These are phyloP conservation scores for Geotrypetes seraphini DNA, from an alignment of 2,797 vertebrate genomes.

Conservation along the genomic window DNA sequence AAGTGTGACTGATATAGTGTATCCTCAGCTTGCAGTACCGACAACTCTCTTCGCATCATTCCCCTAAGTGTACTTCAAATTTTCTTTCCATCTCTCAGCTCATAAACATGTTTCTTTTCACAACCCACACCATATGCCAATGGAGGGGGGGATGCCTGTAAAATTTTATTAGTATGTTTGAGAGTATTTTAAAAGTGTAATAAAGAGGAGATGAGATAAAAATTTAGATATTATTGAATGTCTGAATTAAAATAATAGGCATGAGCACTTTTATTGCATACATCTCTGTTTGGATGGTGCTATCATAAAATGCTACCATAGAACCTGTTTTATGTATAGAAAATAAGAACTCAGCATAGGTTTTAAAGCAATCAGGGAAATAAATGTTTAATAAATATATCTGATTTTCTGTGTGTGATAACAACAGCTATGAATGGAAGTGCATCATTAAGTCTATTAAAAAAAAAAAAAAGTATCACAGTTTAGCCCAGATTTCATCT, in stretches of 20 bases:
- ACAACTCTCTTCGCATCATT: conserved; percentile 16
- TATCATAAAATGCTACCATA: conserved; percentile 11
- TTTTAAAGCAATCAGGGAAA: not conserved
- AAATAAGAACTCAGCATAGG: conserved; percentile 1
- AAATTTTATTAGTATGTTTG: conserved; percentile 49
- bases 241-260: conserved; percentile 40
- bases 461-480: no score
- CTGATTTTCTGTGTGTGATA: no score
- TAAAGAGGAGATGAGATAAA: conserved; percentile 46
- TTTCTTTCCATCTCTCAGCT: conserved; percentile 45
- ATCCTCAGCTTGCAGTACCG: conserved; percentile 8
- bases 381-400: not conserved
- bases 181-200: conserved; percentile 39
- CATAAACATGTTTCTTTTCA: conserved; percentile 45
- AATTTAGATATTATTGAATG: conserved; percentile 40
- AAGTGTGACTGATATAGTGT: conserved; percentile 17
- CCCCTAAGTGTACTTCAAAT: conserved; percentile 39
- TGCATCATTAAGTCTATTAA: no score
- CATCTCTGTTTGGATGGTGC: conserved; percentile 13
- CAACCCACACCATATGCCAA: conserved; percentile 41
- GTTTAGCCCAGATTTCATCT: no score
- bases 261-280: conserved; percentile 15
- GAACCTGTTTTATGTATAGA: conserved; percentile 9
- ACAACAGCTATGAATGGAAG: no score
- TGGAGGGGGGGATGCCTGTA: conserved; percentile 34